Conservation (phyloP, 2,797 vertebrate species). For the Harpagifer antarcticus region DNA sequence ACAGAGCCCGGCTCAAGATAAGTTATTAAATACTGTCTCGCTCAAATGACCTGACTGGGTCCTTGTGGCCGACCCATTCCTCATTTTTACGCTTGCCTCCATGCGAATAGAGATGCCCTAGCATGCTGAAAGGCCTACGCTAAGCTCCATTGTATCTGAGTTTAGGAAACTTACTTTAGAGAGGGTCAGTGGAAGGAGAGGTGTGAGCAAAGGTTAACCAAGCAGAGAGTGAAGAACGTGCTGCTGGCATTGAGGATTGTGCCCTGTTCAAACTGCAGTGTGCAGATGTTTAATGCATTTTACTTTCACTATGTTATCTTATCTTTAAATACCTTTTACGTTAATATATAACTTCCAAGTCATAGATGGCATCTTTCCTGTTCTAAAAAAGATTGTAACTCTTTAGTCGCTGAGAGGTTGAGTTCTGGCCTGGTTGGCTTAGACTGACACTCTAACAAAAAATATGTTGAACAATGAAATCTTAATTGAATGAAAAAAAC, state of each 20-base stretch:
- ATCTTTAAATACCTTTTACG: neutral
- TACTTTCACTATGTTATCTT: slow-evolving; percentile 4
- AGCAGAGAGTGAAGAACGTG: slow-evolving; percentile 25
- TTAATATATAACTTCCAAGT: neutral
- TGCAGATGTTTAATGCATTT: slow-evolving; percentile 6
- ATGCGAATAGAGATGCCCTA: slow-evolving; percentile 8
- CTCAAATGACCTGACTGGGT: slow-evolving; percentile 59
- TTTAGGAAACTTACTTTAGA: slow-evolving; percentile 31
- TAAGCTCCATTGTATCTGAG: slow-evolving; percentile 22
- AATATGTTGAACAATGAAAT: too few relatives aligned
- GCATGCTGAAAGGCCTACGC: slow-evolving; percentile 10
- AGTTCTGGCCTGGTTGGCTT: too few relatives aligned
- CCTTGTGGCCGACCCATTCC: slow-evolving; percentile 25
- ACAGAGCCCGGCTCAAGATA: slow-evolving; percentile 59
- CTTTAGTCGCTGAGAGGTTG: too few relatives aligned
- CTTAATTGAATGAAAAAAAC: too few relatives aligned
- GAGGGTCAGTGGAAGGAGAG: slow-evolving; percentile 36
- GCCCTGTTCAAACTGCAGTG: neutral
- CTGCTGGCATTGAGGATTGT: neutral
- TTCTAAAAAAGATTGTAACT: neutral
- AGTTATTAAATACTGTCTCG: slow-evolving; percentile 66
- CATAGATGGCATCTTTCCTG: neutral
- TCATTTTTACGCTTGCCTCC: slow-evolving; percentile 29
- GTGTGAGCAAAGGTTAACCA: slow-evolving; percentile 44
- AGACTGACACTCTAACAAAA: too few relatives aligned